Base-by-base conservation (phyloP, 2,113 vertebrate species). In the Podarcis muralis region DNA sequence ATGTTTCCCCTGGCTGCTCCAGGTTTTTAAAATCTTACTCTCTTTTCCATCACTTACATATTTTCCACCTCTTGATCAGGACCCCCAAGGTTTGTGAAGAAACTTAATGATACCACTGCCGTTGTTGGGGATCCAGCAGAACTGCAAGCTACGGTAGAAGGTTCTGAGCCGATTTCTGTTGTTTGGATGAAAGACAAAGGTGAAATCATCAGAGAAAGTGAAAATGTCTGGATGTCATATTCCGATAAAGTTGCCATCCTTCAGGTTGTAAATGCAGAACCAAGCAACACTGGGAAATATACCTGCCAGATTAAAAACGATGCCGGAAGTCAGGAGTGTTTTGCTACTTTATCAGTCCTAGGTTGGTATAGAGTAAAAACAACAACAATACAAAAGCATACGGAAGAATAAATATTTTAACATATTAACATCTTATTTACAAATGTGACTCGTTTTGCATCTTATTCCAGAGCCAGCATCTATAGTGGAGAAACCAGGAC, bases 141-240 rank as follows among this genome's bases (percentile, higher is more conserved):
- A 86, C 95, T 99, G 7, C 98, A 96, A 87, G 97, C 97, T 43
- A 95, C 97, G 57, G 93, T 99, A 71, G 99, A 99, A 95, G 99
- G 99, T 86, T 99, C 99, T 48, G 95, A 97, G 88, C 99, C 98
- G 3, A 98, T 99, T 93, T 97, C 97, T 90, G 97, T 99, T 43
- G 96, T 98, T 90, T 99, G 99, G 99, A 95, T 98, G 87, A 99
- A 98, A 96, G 98, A 99, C 93, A 98, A 98, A 97, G 98, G 98
- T 87, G 98, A 99, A 88, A 93, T 98, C 92, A 96, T 99, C 87
- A 97, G 98, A 95, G 98, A 99, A 59, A 99, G 98, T 75, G 98
- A 99, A 97, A 99, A 98, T 87, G 92, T 98, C 77, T 98, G 90
- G 86, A 98, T 98, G 94, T 95, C 95, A 77, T 99, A 99, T 96